Base-by-base conservation (phyloP, 2,797 vertebrate species). In the Lophius americanus region DNA sequence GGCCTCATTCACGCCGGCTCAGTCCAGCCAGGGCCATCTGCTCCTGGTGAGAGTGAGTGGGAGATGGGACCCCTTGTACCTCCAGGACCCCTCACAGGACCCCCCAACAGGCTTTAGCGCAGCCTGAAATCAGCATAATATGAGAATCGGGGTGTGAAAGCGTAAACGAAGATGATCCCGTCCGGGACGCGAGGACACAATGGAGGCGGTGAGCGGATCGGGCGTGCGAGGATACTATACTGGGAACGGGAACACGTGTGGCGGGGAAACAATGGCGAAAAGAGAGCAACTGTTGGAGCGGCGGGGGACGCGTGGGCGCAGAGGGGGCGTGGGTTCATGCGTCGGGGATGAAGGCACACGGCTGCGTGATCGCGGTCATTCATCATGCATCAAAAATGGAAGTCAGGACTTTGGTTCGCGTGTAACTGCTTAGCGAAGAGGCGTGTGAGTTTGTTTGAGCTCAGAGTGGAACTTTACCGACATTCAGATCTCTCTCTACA, bases 11-110 rank as follows among this genome's bases (percentile, higher is more conserved):
- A 90, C 51, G 2, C 72, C 44, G 71, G 64, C 78, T 23, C 73
- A 49, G 73, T 78, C 91, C 88, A 83, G 81, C 68, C 79, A 72
- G 75, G 75, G 76, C 91, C 91, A 92, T 92, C 90, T 92, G 91
- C 86, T 92, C 79, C 60, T 85, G 87, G 82, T 79, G 81, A 87
- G 70, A 83, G 74, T 73, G 90, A 86, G 86, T 88, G 90, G 86
- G 90, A 89, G 85, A 88, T 50, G 42, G 82, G 82, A 78, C 83
- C 83, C 58, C 73, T 51, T 69, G 76, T 64, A 83, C 81, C 80
- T 84, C 65, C 72, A 82, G 81, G 79, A 75, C 64, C 78, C 79
- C 82, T 23, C 62, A 37, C 46, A 68, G 77, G 44, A 55, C 63
- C 41, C 14, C 23, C 23, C 23, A 2, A 23, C 23, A 23, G 23